phyloP scores from a whole-genome alignment of 2,888 invertebrate species.

The Lingula anatina region DNA sequence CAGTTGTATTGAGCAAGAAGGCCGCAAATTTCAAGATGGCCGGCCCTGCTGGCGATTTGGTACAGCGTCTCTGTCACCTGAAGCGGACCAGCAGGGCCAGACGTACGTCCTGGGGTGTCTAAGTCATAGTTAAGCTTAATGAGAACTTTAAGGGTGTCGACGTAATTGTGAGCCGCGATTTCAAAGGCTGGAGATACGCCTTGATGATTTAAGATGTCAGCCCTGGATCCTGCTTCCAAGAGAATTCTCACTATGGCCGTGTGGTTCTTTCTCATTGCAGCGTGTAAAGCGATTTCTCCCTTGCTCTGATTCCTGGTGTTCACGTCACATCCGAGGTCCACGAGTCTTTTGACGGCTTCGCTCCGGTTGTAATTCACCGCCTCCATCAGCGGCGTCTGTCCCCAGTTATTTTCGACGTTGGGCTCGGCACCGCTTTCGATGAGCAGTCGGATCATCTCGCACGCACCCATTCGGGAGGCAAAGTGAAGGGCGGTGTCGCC shows the following conservation, averaged over 20 bases:
- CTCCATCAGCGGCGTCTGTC: conserved; percentile 50
- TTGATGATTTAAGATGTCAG: conserved; percentile 49
- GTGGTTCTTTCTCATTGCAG: conserved; percentile 50
- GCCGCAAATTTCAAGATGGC: conserved; percentile 44
- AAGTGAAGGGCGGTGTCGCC: conserved; percentile 50
- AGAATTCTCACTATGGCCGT: conserved; percentile 43
- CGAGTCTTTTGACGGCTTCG: conserved; percentile 41
- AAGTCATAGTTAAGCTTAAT: conserved; percentile 47
- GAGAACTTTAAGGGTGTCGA: conserved; percentile 45
- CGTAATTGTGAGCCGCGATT: conserved; percentile 46
- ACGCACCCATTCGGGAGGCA: conserved; percentile 47
- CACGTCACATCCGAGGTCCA: conserved; percentile 42
- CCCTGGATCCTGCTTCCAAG: conserved; percentile 41
- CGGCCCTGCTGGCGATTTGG: conserved; percentile 44
- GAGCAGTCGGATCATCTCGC: conserved; percentile 43
- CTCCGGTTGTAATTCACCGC: conserved; percentile 51
- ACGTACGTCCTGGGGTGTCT: conserved; percentile 47
- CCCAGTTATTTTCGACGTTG: conserved; percentile 51
- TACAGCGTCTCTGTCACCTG: conserved; percentile 42
- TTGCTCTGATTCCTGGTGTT: conserved; percentile 49
- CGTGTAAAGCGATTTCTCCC: conserved; percentile 50
- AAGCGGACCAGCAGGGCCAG: conserved; percentile 44
- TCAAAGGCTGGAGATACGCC: conserved; percentile 49
- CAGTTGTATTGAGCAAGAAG: conserved; percentile 43
- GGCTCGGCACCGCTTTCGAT: conserved; percentile 44